Evolutionary conservation across 2,113 vertebrate genomes (phyloP).

Genomic region (Rissa tridactyla): DNA sequence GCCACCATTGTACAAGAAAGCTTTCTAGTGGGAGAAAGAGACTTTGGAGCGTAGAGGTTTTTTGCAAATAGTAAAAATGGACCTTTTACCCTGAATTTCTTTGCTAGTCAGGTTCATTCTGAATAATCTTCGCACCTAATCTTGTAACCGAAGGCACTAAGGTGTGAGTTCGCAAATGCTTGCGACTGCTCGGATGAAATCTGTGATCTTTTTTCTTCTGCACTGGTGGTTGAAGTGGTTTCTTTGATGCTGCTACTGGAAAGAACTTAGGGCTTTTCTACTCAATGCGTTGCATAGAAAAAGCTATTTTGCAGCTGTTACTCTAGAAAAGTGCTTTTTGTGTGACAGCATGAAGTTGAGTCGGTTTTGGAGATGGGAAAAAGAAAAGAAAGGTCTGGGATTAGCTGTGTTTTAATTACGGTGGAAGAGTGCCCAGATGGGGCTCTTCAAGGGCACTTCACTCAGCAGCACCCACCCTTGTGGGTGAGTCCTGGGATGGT

Average conservation of each 20-base stretch:
- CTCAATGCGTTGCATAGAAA: neutral
- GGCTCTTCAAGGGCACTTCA: neutral
- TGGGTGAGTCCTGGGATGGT: neutral
- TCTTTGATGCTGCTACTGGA: neutral
- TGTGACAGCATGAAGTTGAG: neutral
- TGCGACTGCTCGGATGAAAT: neutral
- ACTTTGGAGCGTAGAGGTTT: neutral
- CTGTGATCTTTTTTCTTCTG: neutral
- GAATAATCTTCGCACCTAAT: accelerated
- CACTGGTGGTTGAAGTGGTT: neutral
- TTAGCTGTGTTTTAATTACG: neutral
- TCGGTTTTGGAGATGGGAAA: neutral
- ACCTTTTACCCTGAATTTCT: neutral
- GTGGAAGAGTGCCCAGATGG: neutral
- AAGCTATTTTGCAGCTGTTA: neutral
- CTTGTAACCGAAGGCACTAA: neutral
- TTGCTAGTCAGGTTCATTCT: neutral
- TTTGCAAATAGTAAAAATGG: neutral
- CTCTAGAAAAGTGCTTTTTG: neutral
- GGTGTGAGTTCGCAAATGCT: neutral
- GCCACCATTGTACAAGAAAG: neutral
- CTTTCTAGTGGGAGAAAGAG: neutral
- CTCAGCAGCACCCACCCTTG: neutral
- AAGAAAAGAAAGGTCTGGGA: neutral
- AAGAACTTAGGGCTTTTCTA: neutral